phyloP scores from a whole-genome alignment of 2,113 vertebrate genomes.

The Tragelaphus buxtoni region DNA sequence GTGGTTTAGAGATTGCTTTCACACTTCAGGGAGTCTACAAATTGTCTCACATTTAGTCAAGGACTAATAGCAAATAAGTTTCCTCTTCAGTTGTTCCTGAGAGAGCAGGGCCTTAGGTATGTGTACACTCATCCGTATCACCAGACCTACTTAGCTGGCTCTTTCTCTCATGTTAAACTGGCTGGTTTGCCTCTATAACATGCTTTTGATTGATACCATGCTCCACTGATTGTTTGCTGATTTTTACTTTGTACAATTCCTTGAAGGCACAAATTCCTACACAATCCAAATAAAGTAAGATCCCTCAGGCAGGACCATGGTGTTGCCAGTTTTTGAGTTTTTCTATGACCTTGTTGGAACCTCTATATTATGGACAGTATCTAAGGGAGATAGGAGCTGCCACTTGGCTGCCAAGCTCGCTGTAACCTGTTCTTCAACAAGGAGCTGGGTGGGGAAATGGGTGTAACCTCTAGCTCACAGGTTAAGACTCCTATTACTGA shows the following conservation, averaged over 20 bases:
- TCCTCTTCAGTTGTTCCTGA: neutral
- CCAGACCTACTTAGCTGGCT: neutral
- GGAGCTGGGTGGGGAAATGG: neutral
- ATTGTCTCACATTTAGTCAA: neutral
- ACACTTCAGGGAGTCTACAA: neutral
- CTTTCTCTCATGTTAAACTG: neutral
- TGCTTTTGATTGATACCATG: neutral
- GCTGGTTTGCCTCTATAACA: neutral
- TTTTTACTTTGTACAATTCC: neutral
- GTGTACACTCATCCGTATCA: neutral
- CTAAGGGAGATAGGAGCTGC: neutral
- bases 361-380: neutral
- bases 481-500: neutral
- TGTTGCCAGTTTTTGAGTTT: neutral
- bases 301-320: neutral
- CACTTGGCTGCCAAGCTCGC: neutral
- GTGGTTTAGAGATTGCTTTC: neutral
- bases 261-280: neutral
- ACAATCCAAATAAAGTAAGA: neutral
- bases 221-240: neutral
- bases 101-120: neutral
- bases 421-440: neutral
- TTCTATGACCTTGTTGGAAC: neutral
- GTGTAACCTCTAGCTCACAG: neutral
- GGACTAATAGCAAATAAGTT: neutral